These are phyloP conservation scores for Catagonus wagneri DNA, from an alignment of 2,113 vertebrate species.

Conservation along the genomic window DNA sequence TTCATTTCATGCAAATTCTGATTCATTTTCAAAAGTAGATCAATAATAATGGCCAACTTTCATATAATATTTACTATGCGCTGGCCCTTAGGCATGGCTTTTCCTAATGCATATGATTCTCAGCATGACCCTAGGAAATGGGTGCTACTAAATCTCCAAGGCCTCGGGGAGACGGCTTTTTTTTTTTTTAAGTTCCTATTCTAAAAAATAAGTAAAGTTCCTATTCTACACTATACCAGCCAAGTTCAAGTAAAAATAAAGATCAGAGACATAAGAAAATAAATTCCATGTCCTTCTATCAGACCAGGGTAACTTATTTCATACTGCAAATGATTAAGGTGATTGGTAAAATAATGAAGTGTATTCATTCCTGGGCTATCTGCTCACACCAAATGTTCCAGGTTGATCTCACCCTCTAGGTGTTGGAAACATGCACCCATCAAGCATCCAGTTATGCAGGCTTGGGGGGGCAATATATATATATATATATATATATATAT, in stretches of 20 bases:
- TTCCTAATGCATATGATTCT: not conserved
- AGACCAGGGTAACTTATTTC: not conserved
- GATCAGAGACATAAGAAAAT: not conserved
- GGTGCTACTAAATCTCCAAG: not conserved
- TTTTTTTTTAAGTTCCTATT: not conserved
- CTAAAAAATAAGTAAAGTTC: no score
- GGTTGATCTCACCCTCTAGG: not conserved
- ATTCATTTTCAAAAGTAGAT: not conserved
- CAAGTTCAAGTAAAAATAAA: not conserved
- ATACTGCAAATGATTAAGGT: not conserved
- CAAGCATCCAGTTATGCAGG: not conserved
- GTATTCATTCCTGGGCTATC: not conserved
- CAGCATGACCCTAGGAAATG: not conserved
- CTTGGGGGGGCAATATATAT: no score
- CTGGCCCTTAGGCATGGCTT: not conserved
- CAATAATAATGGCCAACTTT: not conserved
- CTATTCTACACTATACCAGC: not conserved
- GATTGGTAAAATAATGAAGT: not conserved
- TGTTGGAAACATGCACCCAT: not conserved
- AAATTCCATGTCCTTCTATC: not conserved
- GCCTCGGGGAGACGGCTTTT: not conserved
- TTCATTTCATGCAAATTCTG: not conserved
- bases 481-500: no score
- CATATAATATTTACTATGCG: not conserved
- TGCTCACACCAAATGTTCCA: not conserved